Conservation (phyloP, 1,140 invertebrate species). For the Eupeodes corollae region DNA sequence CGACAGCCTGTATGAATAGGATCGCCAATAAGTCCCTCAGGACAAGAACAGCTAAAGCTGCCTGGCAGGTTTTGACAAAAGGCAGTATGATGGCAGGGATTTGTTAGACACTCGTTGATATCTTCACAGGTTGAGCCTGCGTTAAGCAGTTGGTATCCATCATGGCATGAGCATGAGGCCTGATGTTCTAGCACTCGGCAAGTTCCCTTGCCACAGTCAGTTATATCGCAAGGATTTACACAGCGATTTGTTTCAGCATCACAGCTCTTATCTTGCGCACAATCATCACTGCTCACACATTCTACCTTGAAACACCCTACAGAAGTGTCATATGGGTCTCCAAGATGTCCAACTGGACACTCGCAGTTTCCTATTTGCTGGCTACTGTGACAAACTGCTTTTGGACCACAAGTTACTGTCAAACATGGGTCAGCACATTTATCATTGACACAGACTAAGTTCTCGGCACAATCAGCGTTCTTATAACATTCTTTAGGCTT, state of each 20-base stretch:
- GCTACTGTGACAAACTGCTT: slow-evolving; percentile 58
- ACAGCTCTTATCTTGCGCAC: slow-evolving; percentile 61
- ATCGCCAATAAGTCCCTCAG: slow-evolving; percentile 69
- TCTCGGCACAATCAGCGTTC: slow-evolving; percentile 57
- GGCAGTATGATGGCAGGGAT: slow-evolving; percentile 68
- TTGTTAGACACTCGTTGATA: slow-evolving; percentile 63
- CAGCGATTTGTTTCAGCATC: slow-evolving; percentile 65
- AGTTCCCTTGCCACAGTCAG: slow-evolving; percentile 60
- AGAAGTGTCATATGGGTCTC: slow-evolving; percentile 59
- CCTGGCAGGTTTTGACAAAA: slow-evolving; percentile 66
- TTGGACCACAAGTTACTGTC: slow-evolving; percentile 53
- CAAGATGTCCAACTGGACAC: slow-evolving; percentile 67
- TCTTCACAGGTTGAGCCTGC: slow-evolving; percentile 56
- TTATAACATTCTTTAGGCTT: slow-evolving; percentile 57
- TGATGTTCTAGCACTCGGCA: slow-evolving; percentile 59
- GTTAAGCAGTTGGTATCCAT: slow-evolving; percentile 56
- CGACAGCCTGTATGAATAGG: slow-evolving; percentile 54
- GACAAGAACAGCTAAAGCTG: slow-evolving; percentile 61
- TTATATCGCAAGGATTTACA: slow-evolving; percentile 63
- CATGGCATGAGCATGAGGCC: slow-evolving; percentile 58
- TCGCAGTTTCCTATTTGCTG: slow-evolving; percentile 58
- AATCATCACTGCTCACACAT: slow-evolving; percentile 65
- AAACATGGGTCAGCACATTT: slow-evolving; percentile 68
- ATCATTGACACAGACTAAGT: slow-evolving; percentile 56
- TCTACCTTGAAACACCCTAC: slow-evolving; percentile 75